Percentiles rank a stretch among this genome's conserved stretches.
These are phyloP conservation scores for Cydia splendana DNA, from an alignment of 1,140 invertebrate species.

Conservation along the genomic window DNA sequence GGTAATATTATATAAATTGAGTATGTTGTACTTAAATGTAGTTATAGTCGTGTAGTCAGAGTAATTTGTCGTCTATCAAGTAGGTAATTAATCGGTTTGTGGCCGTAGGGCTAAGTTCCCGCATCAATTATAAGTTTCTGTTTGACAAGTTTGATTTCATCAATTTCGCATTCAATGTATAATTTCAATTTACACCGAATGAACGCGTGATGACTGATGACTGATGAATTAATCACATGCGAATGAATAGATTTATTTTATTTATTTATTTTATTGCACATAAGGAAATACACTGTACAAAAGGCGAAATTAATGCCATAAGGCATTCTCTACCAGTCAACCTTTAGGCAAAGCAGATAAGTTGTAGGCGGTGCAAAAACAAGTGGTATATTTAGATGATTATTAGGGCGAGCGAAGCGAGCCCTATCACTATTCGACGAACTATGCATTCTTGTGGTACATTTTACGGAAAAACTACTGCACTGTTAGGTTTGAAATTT, in stretches of 20 bases:
- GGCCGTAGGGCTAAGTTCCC: not conserved
- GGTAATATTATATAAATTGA: not conserved
- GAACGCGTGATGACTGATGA: not conserved
- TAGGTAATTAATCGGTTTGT: not conserved
- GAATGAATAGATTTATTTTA: not conserved
- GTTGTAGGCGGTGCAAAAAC: too few species aligned
- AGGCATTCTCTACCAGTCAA: too few species aligned
- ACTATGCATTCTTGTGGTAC: too few species aligned
- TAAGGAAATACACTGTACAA: too few species aligned
- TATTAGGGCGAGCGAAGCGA: too few species aligned
- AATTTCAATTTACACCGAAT: constrained; percentile 26
- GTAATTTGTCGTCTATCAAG: not conserved
- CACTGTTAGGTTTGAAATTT: too few species aligned
- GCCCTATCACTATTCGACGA: too few species aligned
- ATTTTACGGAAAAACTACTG: too few species aligned
- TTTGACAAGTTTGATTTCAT: constrained; percentile 21
- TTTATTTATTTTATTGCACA: too few species aligned
- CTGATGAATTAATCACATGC: not conserved
- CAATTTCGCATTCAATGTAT: constrained; percentile 11
- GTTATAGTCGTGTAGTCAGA: not conserved
- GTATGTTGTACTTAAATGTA: constrained; percentile 8
- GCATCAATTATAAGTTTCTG: constrained; percentile 30
- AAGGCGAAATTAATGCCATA: too few species aligned
- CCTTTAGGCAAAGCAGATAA: too few species aligned
- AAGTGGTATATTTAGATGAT: too few species aligned